Base-by-base conservation (phyloP, 37 sponge, comb jelly and placozoan genomes). In the Halisarca cf. caerulea region DNA sequence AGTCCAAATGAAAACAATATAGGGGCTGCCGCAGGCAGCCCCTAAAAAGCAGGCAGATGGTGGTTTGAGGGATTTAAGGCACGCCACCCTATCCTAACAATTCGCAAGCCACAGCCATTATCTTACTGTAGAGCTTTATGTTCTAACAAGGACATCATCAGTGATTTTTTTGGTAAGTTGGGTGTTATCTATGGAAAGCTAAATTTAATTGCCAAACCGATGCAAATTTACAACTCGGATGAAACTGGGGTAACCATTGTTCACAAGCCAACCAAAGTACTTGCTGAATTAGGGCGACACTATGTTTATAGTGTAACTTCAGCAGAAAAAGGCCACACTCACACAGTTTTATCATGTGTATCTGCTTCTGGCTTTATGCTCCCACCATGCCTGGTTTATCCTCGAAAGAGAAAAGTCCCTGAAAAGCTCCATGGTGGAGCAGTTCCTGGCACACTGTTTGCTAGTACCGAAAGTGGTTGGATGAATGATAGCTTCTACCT, bases 381-480 rank as follows among this genome's bases (percentile, higher is more conserved):
- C 25, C 90, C 90, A 2, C 90, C 86, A 14, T 57, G 86, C 79
- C 82, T 90, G 83, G 66, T 90, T 9, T 86, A 80, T 58, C 91
- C 91, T 20, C 71, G 87, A 3, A 91, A 91, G 42, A n/a, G n/a
- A n/a, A 53, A 25, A 28, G 79, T 90, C 6, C 86, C 90, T 47
- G 83, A 86, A 3, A 58, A 74, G 17, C 68, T 82, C 14, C 75
- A 78, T 58, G 87, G 37, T 28, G 84, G 87, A 38, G 87, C 87
- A 28, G 24, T 83, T 32, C 78, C 91, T 34, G 51, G 47, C 43
- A 86, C 91, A 2, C 40, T 83, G 6, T 91, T 91, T 87, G 3
- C 11, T 0, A 80, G 34, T 72, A 86, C 81, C 77, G 91, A 91
- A 2, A 86, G 23, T 80, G 91, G 91, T 18, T 91, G 87, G 91